A percentile compares a stretch with the other conserved stretches of the same genome.
Conservation (phyloP, 2,888 invertebrate genomes). For the Tortricodes alternella region DNA sequence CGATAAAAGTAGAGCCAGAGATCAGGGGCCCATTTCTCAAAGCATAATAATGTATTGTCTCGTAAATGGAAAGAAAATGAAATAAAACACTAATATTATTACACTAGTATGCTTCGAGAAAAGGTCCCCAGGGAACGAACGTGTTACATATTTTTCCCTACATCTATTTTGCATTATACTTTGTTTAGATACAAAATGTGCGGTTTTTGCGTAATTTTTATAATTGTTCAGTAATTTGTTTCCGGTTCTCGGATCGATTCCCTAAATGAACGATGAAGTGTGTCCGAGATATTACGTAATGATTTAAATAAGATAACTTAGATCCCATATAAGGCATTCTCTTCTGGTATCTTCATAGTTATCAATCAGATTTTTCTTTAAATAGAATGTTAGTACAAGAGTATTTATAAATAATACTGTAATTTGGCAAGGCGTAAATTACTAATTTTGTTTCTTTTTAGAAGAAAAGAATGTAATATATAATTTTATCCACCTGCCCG, state of each 20-base stretch:
- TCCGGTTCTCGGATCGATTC: background rate
- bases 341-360: slow-evolving; percentile 10
- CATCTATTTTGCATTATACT: background rate
- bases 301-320: background rate
- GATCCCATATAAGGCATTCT: slow-evolving; percentile 8
- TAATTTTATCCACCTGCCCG: slow-evolving; percentile 31
- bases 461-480: slow-evolving; percentile 14
- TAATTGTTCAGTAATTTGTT: background rate
- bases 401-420: slow-evolving; percentile 26
- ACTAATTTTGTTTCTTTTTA: slow-evolving; percentile 11
- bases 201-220: background rate
- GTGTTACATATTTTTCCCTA: background rate
- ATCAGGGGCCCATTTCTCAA: too few relatives aligned
- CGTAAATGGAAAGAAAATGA: too few relatives aligned
- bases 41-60: too few relatives aligned
- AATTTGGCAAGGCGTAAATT: slow-evolving; percentile 17
- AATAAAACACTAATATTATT: too few relatives aligned
- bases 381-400: slow-evolving; percentile 31
- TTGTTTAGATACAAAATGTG: background rate
- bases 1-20: too few relatives aligned
- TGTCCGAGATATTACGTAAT: background rate
- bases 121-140: background rate
- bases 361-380: slow-evolving; percentile 9
- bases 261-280: background rate
- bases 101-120: background rate